These are phyloP conservation scores for Coreoperca whiteheadi DNA, from an alignment of 2,113 vertebrate genomes.

Conservation along the genomic window DNA sequence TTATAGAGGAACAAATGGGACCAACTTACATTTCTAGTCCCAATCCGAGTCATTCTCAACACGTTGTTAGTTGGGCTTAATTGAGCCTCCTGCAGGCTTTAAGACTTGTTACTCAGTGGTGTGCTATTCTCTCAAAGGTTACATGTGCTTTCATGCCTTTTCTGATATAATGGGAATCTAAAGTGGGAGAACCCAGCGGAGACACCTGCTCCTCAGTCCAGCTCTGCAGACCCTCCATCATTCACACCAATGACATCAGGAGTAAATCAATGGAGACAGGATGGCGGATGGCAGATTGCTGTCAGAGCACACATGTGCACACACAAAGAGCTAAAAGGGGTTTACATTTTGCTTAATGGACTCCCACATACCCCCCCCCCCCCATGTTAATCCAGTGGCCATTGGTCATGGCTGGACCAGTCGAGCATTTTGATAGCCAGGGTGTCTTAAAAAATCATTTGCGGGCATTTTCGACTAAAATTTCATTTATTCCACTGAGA, in stretches of 20 bases:
- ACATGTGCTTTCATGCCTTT: neutral
- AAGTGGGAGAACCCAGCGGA: neutral
- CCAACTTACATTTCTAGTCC: neutral
- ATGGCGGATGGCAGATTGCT: conserved; percentile 49
- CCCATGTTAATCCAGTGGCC: neutral
- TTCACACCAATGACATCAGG: conserved; percentile 18
- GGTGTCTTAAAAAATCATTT: too few relatives aligned
- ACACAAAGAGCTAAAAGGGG: conserved; percentile 24
- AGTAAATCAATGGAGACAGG: conserved; percentile 51
- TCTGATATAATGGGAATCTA: neutral
- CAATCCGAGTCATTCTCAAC: neutral
- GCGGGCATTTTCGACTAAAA: fast-evolving
- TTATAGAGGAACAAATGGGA: neutral
- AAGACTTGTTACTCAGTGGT: neutral
- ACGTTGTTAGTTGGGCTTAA: neutral
- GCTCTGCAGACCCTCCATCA: conserved; percentile 39
- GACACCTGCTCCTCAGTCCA: neutral
- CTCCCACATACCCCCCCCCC: conserved; percentile 9
- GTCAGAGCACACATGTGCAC: conserved; percentile 8
- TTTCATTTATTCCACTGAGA: too few relatives aligned
- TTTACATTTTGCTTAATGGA: conserved; percentile 39
- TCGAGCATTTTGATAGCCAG: neutral
- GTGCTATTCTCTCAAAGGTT: neutral
- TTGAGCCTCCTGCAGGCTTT: neutral
- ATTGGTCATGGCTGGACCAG: conserved; percentile 3